Evolutionary conservation across 2,797 vertebrate genomes (phyloP).

Genomic region (Serranus cabrilla): DNA sequence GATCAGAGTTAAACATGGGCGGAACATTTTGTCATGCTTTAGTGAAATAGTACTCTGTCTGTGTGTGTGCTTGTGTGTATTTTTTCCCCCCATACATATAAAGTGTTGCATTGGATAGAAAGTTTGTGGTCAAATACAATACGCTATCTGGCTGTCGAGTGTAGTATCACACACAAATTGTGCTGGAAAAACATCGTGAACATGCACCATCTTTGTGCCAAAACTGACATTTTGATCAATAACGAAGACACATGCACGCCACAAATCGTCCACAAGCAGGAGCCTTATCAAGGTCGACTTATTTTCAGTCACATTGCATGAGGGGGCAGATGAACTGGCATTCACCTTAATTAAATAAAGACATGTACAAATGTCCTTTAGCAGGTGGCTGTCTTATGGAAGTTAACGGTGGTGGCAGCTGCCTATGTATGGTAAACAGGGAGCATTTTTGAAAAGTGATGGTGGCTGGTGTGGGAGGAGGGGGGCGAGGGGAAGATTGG

Average conservation of each 20-base stretch:
- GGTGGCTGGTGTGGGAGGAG: slow-evolving; percentile 69
- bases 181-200: slow-evolving; percentile 6
- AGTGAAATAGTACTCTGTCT: not conserved
- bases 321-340: slow-evolving; percentile 83
- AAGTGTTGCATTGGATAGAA: not conserved
- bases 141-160: not conserved
- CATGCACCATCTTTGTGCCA: slow-evolving; percentile 21
- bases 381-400: slow-evolving; percentile 86
- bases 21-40: slow-evolving; percentile 4
- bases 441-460: slow-evolving; percentile 83
- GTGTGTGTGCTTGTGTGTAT: not conserved
- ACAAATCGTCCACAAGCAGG: slow-evolving; percentile 60
- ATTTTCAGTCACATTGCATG: slow-evolving; percentile 84
- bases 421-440: slow-evolving; percentile 86
- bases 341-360: slow-evolving; percentile 90
- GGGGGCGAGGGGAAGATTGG: slow-evolving; percentile 65
- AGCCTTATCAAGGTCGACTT: slow-evolving; percentile 85
- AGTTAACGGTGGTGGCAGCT: slow-evolving; percentile 87
- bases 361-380: slow-evolving; percentile 88
- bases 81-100: not conserved
- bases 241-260: slow-evolving; percentile 44
- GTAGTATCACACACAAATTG: not conserved
- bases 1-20: slow-evolving; percentile 28
- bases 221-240: slow-evolving; percentile 64
- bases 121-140: not conserved